phyloP scores from a whole-genome alignment of 1,140 invertebrate genomes.

The Drosophila bocqueti region DNA sequence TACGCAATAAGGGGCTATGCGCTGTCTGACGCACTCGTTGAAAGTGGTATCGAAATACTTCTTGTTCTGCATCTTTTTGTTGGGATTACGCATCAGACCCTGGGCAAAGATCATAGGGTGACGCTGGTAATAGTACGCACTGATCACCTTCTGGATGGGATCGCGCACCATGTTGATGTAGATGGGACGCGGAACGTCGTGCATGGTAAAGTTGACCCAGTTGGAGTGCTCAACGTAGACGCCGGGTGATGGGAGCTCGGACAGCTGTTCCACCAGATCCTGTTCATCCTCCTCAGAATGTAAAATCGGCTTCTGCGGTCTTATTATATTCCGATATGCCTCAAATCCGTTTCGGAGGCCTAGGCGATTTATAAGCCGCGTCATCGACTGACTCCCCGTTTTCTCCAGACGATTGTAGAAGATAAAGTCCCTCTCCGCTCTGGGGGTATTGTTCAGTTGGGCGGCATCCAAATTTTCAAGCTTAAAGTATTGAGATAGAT shows the following conservation, averaged over 20 bases:
- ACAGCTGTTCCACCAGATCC: conserved; percentile 79
- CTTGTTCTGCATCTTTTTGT: conserved; percentile 91
- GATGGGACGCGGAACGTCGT: conserved; percentile 91
- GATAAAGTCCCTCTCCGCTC: conserved; percentile 87
- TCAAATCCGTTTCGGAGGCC: conserved; percentile 85
- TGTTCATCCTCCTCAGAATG: conserved; percentile 88
- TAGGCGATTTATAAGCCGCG: conserved; percentile 88
- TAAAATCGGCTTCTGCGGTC: neutral
- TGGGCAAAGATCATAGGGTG: conserved; percentile 86
- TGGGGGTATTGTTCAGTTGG: conserved; percentile 91
- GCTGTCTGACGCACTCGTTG: conserved; percentile 92
- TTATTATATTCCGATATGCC: conserved; percentile 48
- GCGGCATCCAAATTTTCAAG: conserved; percentile 62
- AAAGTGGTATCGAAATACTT: conserved; percentile 95
- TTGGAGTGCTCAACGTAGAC: conserved; percentile 74
- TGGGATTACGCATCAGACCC: conserved; percentile 92
- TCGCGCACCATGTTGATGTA: conserved; percentile 95
- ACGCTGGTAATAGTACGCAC: conserved; percentile 93
- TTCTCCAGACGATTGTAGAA: conserved; percentile 96
- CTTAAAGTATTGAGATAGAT: conserved; percentile 46
- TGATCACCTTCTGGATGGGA: conserved; percentile 94
- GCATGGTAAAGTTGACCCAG: conserved; percentile 88
- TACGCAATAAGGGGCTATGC: conserved; percentile 89
- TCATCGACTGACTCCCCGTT: conserved; percentile 94
- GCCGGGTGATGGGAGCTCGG: conserved; percentile 61